Evolutionary conservation across 2,797 vertebrate genomes (phyloP).

Genomic region (Hybognathus amarus): DNA sequence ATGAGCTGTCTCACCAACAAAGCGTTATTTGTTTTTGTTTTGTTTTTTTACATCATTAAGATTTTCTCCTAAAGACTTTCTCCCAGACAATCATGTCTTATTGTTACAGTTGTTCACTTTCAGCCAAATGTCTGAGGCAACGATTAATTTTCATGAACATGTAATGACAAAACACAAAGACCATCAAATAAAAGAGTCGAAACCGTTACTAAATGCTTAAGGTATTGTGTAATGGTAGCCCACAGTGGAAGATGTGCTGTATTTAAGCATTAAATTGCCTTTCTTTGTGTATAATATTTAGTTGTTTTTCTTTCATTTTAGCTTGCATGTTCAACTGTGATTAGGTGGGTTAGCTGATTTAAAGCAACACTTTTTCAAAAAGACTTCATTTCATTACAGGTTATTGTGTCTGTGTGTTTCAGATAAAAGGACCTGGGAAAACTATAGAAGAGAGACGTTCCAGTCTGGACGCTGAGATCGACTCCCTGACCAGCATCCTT

Average conservation of each 20-base stretch:
- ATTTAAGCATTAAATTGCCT: conserved; percentile 20
- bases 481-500: conserved; percentile 96
- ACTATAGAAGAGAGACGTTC: conserved; percentile 92
- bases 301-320: conserved; percentile 10
- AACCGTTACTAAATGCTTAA: not conserved
- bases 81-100: conserved; percentile 25
- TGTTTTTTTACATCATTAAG: not conserved
- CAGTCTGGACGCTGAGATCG: conserved; percentile 95
- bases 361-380: conserved; percentile 20
- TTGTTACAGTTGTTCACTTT: conserved; percentile 27
- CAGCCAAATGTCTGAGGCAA: conserved; percentile 17
- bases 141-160: conserved; percentile 29
- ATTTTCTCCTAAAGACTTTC: conserved; percentile 25
- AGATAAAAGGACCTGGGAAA: conserved; percentile 90
- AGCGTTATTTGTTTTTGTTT: conserved; percentile 31
- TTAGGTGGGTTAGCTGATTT: conserved; percentile 27
- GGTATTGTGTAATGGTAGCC: conserved; percentile 6
- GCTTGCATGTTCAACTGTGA: conserved; percentile 5
- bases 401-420: conserved; percentile 44
- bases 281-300: conserved; percentile 10
- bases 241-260: not conserved
- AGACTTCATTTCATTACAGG: conserved; percentile 19
- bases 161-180: conserved; percentile 18
- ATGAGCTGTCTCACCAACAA: conserved; percentile 27
- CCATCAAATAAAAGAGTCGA: not conserved